Evolutionary conservation across 2,797 vertebrate species (phyloP).

Genomic region (Enteromius unitaeniatus): DNA sequence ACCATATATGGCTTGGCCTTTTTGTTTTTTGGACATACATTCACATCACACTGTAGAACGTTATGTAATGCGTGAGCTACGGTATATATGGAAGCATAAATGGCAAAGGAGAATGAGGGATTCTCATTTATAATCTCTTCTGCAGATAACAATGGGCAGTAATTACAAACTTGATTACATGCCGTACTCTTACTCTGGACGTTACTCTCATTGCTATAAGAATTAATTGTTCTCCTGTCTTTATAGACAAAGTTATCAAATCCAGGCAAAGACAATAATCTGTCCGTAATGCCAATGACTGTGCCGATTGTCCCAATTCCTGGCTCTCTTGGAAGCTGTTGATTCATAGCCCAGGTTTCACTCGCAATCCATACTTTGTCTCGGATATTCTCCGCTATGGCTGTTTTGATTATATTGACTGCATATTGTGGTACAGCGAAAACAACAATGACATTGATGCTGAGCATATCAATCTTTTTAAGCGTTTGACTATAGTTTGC

Average conservation of each 20-base stretch:
- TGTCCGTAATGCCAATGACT: slow-evolving; percentile 78
- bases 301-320: slow-evolving; percentile 77
- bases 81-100: slow-evolving; percentile 80
- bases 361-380: slow-evolving; percentile 85
- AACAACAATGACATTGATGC: slow-evolving; percentile 73
- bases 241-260: slow-evolving; percentile 73
- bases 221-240: background rate
- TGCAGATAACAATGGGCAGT: slow-evolving; percentile 57
- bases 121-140: slow-evolving; percentile 34
- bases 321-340: slow-evolving; percentile 56
- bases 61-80: slow-evolving; percentile 82
- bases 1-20: slow-evolving; percentile 82
- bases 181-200: slow-evolving; percentile 22
- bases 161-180: slow-evolving; percentile 75
- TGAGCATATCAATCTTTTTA: slow-evolving; percentile 60
- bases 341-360: slow-evolving; percentile 80
- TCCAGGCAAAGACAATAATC: slow-evolving; percentile 65
- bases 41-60: slow-evolving; percentile 73
- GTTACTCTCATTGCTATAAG: background rate
- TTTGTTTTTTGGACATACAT: slow-evolving; percentile 67
- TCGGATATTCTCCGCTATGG: slow-evolving; percentile 73
- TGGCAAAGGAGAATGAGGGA: slow-evolving; percentile 72
- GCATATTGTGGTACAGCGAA: slow-evolving; percentile 64
- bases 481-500: slow-evolving; percentile 63
- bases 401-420: slow-evolving; percentile 71